Evolutionary conservation across 2,797 vertebrate genomes (phyloP), one percentile per base, ranked within the genome.

Genomic region (Platyrinchus mystaceus): DNA sequence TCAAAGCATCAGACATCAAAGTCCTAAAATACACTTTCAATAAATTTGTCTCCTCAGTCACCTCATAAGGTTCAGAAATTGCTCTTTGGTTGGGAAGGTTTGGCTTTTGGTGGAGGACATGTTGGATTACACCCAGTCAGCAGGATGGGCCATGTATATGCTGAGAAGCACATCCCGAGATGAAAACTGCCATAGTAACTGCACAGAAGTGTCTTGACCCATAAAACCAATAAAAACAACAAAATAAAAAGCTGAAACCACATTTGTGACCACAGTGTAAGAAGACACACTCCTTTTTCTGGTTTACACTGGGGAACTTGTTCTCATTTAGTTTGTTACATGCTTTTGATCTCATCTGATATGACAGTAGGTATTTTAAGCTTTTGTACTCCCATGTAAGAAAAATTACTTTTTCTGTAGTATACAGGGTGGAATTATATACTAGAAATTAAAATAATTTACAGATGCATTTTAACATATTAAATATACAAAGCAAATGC

Each of bases 271-370:
- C 60, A 58, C 43, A 50, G 10, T 47, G 34, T 46, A 66, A 81
- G 43, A 36, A 44, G 43, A 63, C 26, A 36, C 17, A 7, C 19
- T 77, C 59, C 28, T 63, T 81, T 32, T 53, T 77, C 17, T 90
- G 52, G 19, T 52, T 76, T 64, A 56, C 28, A 36, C n/a, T 70
- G 26, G 93, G 86, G 34, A 80, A 49, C 8, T 52, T 2, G 0
- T 69, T 62, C 50, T 81, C 52, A 56, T 73, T 69, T 49, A 26
- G 19, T 68, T 94, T 93, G 52, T 49, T 89, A 49, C 84, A 63
- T 3, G 8, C 7, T 89, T 95, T 90, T 82, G 68, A 41, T 74
- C 44, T 84, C 75, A 44, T 71, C 78, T 86, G 67, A 32, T 50
- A 36, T 43, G 24, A 66, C 58, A 30, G 8, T 41, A 71, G 16